Conservation (phyloP, 2,888 invertebrate genomes). For the Synergus laeviventris region DNA sequence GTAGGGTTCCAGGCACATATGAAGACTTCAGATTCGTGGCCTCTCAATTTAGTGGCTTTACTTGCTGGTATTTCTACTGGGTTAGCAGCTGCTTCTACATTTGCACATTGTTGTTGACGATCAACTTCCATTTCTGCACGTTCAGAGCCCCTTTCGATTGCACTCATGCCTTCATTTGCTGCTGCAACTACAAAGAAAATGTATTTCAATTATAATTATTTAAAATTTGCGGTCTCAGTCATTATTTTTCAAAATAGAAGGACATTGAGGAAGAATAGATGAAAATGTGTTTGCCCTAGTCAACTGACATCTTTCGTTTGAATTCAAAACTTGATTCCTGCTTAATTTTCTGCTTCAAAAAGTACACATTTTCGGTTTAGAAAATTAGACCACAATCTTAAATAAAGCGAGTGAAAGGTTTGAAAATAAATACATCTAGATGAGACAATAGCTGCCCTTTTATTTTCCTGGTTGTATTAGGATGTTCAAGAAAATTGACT, state of each 20-base stretch:
- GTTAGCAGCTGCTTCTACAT: conserved; percentile 73
- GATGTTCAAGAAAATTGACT: conserved; percentile 67
- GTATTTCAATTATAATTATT: conserved; percentile 42
- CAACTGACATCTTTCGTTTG: conserved; percentile 56
- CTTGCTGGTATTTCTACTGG: conserved; percentile 95
- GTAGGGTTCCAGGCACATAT: conserved; percentile 99
- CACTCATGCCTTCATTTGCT: conserved; percentile 70
- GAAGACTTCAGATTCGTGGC: conserved; percentile 99
- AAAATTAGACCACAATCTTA: conserved; percentile 32
- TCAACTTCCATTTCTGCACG: conserved; percentile 84
- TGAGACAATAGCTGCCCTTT: conserved; percentile 65
- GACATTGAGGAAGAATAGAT: conserved; percentile 1
- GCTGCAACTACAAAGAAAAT: conserved; percentile 65
- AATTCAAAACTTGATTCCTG: conserved; percentile 57
- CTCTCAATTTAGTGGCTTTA: conserved; percentile 95
- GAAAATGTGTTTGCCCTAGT: conserved; percentile 63
- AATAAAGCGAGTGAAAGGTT: conserved; percentile 40
- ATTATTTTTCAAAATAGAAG: conserved; percentile 19
- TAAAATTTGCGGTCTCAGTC: conserved; percentile 44
- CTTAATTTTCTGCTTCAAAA: conserved; percentile 34
- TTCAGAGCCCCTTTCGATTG: conserved; percentile 70
- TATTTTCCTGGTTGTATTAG: conserved; percentile 69
- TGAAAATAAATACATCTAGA: conserved; percentile 60
- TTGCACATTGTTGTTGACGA: conserved; percentile 77
- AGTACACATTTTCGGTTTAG: conserved; percentile 45